Evolutionary conservation across 2,113 vertebrate genomes (phyloP).

Genomic region (Vulpes vulpes): DNA sequence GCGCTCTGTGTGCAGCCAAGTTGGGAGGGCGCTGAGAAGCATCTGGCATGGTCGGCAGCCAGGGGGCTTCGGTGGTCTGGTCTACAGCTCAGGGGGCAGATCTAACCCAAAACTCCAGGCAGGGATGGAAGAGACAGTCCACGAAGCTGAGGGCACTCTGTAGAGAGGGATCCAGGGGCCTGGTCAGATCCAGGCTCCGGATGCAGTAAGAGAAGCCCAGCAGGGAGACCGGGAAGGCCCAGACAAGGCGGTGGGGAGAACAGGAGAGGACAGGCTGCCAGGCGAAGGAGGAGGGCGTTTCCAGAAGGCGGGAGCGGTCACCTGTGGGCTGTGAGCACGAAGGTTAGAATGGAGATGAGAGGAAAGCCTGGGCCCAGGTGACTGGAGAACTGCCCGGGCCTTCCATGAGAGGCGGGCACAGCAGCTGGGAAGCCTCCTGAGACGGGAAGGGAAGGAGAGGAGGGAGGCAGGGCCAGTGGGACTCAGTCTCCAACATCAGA

Average conservation of each 20-base stretch:
- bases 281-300: background rate
- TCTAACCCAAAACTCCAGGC: background rate
- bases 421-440: rapidly evolving
- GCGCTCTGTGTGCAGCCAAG: background rate
- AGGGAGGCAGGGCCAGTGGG: background rate
- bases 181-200: background rate
- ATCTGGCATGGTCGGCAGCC: background rate
- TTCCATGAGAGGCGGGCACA: background rate
- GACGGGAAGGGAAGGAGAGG: background rate
- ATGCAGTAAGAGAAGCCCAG: background rate
- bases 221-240: background rate
- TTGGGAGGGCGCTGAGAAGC: rapidly evolving
- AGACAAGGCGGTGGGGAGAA: background rate
- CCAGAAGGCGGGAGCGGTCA: background rate
- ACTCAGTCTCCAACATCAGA: background rate
- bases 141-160: background rate
- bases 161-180: background rate
- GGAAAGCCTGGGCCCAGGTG: too few relatives aligned
- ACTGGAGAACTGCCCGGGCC: background rate
- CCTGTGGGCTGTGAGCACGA: background rate
- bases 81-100: background rate
- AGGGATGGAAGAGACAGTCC: background rate
- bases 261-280: background rate
- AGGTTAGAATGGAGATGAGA: background rate
- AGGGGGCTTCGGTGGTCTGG: background rate